phyloP scores from a whole-genome alignment of 2,797 vertebrate genomes.

The Clamator glandarius region DNA sequence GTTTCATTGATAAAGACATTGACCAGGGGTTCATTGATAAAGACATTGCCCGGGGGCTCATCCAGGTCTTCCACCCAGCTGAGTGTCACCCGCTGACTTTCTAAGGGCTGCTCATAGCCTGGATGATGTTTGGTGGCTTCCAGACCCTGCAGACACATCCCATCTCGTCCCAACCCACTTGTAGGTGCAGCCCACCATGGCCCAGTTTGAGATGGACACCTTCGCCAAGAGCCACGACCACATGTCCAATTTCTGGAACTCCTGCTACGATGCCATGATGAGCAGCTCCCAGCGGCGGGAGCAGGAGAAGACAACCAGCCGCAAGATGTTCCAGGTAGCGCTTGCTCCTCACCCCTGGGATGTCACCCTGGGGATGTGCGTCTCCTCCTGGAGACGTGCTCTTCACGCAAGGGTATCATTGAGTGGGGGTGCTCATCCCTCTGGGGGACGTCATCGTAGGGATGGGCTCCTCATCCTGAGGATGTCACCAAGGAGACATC shows the following conservation, averaged over 20 bases:
- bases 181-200: conserved; percentile 92
- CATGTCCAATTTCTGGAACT: conserved; percentile 99
- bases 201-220: conserved; percentile 92
- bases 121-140: rapidly evolving
- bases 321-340: conserved; percentile 88
- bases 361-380: not conserved
- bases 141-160: rapidly evolving
- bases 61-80: no score
- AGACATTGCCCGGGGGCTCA: no score
- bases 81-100: no score
- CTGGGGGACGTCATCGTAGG: not conserved
- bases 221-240: conserved; percentile 94
- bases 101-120: not conserved
- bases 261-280: conserved; percentile 96
- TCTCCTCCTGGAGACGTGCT: not conserved
- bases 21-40: no score
- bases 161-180: rapidly evolving
- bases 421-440: not conserved
- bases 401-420: no score
- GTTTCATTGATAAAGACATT: no score
- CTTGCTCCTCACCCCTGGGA: not conserved
- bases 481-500: not conserved
- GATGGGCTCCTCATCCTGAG: not conserved
- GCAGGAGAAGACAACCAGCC: conserved; percentile 82
- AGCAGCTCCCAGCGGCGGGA: conserved; percentile 85